Conservation (phyloP, 2,888 invertebrate species). For the Hydrotaea cyrtoneurina region DNA sequence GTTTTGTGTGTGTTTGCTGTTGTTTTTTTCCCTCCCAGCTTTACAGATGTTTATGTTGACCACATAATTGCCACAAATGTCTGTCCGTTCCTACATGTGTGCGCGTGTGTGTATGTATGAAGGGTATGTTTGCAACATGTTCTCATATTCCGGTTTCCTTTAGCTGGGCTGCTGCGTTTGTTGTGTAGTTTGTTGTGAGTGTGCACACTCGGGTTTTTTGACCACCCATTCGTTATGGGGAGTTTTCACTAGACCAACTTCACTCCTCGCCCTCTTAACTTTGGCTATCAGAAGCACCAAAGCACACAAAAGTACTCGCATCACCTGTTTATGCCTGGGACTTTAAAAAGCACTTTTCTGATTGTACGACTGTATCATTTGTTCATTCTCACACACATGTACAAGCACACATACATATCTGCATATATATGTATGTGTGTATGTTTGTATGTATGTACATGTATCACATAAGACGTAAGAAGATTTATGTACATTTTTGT, state of each 20-base stretch:
- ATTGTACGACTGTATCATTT: constrained; percentile 2
- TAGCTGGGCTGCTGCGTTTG: constrained; percentile 11
- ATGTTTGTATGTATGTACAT: background rate
- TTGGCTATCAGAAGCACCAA: background rate
- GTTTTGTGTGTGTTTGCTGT: constrained; percentile 35
- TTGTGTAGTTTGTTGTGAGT: background rate
- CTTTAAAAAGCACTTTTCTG: constrained; percentile 15
- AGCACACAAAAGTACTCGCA: background rate
- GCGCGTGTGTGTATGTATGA: background rate
- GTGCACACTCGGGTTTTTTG: constrained; percentile 20
- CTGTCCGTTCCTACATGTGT: background rate
- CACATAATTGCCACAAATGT: constrained; percentile 51
- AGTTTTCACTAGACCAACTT: background rate
- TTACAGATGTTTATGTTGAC: constrained; percentile 64
- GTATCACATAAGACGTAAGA: background rate
- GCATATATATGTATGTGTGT: background rate
- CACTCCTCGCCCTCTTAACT: background rate
- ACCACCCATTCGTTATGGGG: background rate
- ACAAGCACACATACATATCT: background rate
- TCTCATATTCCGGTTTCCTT: constrained; percentile 25
- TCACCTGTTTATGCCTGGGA: constrained; percentile 34
- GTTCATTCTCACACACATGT: background rate
- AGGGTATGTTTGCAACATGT: constrained; percentile 12
- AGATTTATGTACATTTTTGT: constrained; percentile 45
- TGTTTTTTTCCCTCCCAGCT: constrained; percentile 29